Evolutionary conservation across 2,888 invertebrate genomes (phyloP).

Genomic region (Digitonthophagus gazella): DNA sequence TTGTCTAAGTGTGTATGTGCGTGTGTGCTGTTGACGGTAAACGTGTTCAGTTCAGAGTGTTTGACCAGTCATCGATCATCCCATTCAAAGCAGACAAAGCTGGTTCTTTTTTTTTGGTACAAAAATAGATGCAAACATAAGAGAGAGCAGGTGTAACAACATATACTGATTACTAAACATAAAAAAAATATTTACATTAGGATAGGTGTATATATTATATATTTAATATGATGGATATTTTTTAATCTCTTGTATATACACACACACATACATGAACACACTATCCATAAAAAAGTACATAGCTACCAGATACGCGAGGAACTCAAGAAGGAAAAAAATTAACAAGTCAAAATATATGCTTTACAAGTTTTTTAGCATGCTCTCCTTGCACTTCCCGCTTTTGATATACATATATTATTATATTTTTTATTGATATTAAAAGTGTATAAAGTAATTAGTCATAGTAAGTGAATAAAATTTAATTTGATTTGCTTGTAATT

Average conservation of each 20-base stretch:
- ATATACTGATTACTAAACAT: no score
- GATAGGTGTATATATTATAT: slow-evolving; percentile 29
- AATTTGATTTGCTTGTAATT: no score
- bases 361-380: background rate
- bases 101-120: background rate
- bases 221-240: slow-evolving; percentile 30
- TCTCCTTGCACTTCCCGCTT: background rate
- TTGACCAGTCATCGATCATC: no score
- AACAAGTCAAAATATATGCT: no score
- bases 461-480: background rate
- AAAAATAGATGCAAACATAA: background rate
- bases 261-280: background rate
- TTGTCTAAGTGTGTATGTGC: slow-evolving; percentile 62
- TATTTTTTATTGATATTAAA: background rate
- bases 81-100: no score
- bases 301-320: no score
- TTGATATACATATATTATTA: background rate
- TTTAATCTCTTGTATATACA: slow-evolving; percentile 28
- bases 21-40: slow-evolving; percentile 13
- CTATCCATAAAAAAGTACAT: slow-evolving; percentile 18
- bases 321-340: no score
- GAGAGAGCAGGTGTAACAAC: background rate
- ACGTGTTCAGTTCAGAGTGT: no score
- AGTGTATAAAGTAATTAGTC: background rate
- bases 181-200: slow-evolving; percentile 19